Base-by-base conservation (phyloP, 2,888 invertebrate genomes). In the Drosophila picticornis region DNA sequence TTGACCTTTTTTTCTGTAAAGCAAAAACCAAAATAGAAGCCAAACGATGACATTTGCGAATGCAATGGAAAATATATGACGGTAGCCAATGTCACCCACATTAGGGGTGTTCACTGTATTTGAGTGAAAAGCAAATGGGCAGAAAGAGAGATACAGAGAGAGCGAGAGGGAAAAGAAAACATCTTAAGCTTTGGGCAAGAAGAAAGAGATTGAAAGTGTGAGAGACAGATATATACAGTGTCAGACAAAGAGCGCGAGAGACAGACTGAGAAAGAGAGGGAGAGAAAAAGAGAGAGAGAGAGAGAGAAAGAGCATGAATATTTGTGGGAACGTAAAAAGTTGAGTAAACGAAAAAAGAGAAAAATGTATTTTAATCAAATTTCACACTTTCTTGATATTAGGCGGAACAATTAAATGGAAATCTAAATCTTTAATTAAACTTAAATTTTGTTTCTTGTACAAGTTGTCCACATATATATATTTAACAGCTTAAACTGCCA, bases 1-100 rank as follows among this genome's bases (percentile, higher is more conserved):
- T 75, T 83, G 84, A 81, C 81, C 84, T 83, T 83, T 81, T 81
- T 81, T 58, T 25, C 29, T 13, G 2, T 32, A 32, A 63, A 58
- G 60, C 38, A n/a, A 59, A 57, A 67, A 27, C 56, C 40, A 34
- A 67, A 72, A 64, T 74, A 58, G 52, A 81, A 81, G 58, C 66
- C 56, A 65, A 73, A 64, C 79, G 66, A 75, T 81, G 82, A 72
- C 75, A 78, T 80, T 81, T 80, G 65, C 57, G 40, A 72, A 69
- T 66, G 69, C 75, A 80, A 64, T 65, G 56, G 50, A 52, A 66
- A 77, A 66, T 61, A 59, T 50, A 73, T 79, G 75, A 72, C 51
- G 66, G 29, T 53, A 62, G 56, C 58, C 66, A 80, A 82, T 76
- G 64, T 62, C 66, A 59, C 58, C 59, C 51, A 56, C 70, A 70